These are phyloP conservation scores for Actinostola sp. DNA, from an alignment of 92 coral and sea anemone species.

Conservation along the genomic window DNA sequence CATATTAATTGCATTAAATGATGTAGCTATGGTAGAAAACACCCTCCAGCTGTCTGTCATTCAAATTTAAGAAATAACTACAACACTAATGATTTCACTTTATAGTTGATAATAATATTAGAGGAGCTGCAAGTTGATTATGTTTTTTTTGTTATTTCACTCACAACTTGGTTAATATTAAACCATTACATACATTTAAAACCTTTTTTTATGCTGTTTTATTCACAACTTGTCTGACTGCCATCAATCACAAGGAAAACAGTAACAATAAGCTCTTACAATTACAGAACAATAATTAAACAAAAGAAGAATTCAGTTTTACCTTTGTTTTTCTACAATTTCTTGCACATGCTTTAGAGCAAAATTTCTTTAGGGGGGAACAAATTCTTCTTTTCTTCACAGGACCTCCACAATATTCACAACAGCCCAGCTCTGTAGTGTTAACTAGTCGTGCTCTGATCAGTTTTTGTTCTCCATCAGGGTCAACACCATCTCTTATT, in stretches of 20 bases:
- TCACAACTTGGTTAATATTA: too few relatives aligned
- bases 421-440: slow-evolving; percentile 70
- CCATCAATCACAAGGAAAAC: neutral
- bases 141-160: too few relatives aligned
- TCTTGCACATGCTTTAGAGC: slow-evolving; percentile 85
- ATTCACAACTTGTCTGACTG: neutral
- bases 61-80: too few relatives aligned
- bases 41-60: too few relatives aligned
- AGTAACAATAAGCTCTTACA: neutral
- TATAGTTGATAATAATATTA: too few relatives aligned
- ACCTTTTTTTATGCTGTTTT: too few relatives aligned
- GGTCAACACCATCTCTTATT: slow-evolving; percentile 22
- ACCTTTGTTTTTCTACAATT: slow-evolving; percentile 66
- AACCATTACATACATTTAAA: too few relatives aligned
- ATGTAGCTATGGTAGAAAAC: too few relatives aligned
- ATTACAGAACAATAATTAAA: neutral
- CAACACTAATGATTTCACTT: too few relatives aligned
- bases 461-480: slow-evolving; percentile 41
- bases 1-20: too few relatives aligned
- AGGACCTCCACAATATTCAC: slow-evolving; percentile 90
- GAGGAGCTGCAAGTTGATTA: too few relatives aligned
- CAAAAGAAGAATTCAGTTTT: neutral
- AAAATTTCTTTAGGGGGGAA: slow-evolving; percentile 75
- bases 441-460: slow-evolving; percentile 24
- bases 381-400: slow-evolving; percentile 75